Evolutionary conservation across 2,797 vertebrate species (phyloP).

Genomic region (Ispidina picta): DNA sequence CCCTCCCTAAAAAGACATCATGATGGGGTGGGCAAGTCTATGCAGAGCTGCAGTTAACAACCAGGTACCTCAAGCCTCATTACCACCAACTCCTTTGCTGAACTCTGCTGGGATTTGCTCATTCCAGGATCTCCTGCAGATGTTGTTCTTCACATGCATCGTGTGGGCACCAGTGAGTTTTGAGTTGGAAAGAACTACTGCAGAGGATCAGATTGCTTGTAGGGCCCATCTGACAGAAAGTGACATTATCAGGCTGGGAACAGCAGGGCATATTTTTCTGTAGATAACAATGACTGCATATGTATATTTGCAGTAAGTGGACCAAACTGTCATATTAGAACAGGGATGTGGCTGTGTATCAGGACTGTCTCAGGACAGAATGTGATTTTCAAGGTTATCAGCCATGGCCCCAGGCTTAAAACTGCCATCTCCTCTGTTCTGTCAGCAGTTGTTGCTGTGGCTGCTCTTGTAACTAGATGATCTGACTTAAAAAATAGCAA

Average conservation of each 20-base stretch:
- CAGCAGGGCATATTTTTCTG: neutral
- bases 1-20: accelerated
- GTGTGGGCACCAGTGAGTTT: neutral
- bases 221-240: neutral
- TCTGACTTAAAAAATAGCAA: neutral
- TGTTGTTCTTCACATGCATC: accelerated
- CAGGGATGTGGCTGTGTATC: neutral
- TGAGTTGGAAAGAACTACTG: accelerated
- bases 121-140: neutral
- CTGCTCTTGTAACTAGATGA: neutral
- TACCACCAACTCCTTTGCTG: neutral
- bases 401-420: neutral
- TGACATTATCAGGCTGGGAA: neutral
- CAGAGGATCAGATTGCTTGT: neutral
- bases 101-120: neutral
- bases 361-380: neutral
- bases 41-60: neutral
- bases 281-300: neutral
- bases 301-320: neutral
- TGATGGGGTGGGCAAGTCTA: neutral
- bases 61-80: neutral
- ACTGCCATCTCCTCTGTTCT: neutral
- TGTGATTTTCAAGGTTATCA: neutral
- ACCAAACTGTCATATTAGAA: neutral
- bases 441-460: neutral